phyloP scores from a whole-genome alignment of 2,888 invertebrate species.

The Hyposoter dolosus region DNA sequence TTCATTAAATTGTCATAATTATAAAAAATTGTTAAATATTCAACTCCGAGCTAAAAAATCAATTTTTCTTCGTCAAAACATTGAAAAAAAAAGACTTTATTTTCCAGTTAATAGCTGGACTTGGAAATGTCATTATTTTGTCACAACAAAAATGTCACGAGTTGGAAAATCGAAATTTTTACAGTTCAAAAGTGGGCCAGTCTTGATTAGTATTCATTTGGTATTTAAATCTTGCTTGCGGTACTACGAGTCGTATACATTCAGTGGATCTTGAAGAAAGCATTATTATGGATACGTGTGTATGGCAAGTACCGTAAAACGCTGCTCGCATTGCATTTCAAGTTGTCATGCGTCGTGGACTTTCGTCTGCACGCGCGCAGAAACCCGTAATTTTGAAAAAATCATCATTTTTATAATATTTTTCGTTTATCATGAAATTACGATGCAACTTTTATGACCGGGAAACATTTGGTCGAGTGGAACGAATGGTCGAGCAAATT shows the following conservation, averaged over 20 bases:
- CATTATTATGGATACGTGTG: conserved; percentile 38
- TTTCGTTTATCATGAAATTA: conserved; percentile 52
- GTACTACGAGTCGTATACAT: conserved; percentile 7
- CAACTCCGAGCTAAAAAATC: not conserved
- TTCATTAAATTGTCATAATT: too few species aligned
- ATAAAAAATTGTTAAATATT: not conserved
- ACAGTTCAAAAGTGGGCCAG: not conserved
- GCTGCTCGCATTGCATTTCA: conserved; percentile 69
- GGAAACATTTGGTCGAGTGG: not conserved
- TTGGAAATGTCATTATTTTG: not conserved
- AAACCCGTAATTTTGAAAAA: conserved; percentile 55
- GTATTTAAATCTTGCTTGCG: conserved; percentile 8
- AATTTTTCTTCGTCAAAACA: not conserved
- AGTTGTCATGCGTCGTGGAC: conserved; percentile 70
- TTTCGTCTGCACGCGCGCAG: conserved; percentile 53
- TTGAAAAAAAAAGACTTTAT: not conserved
- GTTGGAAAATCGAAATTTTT: not conserved
- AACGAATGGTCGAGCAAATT: not conserved
- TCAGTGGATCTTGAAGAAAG: conserved; percentile 5
- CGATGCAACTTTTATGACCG: not conserved
- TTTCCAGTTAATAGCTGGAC: too few species aligned
- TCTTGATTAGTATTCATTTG: conserved; percentile 15
- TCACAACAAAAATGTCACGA: not conserved
- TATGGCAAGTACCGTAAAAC: conserved; percentile 57
- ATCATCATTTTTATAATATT: conserved; percentile 37